Conservation (phyloP, 1,140 invertebrate species). For the Tetramorium simillimum region DNA sequence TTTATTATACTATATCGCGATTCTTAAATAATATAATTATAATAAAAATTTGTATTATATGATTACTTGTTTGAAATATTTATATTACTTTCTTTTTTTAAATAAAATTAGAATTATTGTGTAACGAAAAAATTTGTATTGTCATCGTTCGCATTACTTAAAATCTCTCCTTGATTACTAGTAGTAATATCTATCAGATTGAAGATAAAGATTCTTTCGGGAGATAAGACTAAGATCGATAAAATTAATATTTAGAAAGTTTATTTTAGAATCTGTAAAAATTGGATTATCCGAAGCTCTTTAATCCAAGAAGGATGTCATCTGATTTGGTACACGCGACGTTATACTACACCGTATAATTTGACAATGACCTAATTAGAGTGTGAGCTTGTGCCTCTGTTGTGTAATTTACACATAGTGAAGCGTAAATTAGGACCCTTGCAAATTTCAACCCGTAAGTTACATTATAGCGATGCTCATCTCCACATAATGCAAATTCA, state of each 20-base stretch:
- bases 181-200: not conserved
- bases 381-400: conserved; percentile 26
- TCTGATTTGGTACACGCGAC: conserved; percentile 1
- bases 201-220: conserved; percentile 2
- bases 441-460: conserved; percentile 49
- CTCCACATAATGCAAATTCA: conserved; percentile 38
- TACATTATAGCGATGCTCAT: conserved; percentile 42
- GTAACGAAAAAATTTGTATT: not conserved
- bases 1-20: not conserved
- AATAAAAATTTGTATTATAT: not conserved
- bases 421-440: conserved; percentile 49
- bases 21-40: not conserved
- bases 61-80: not conserved
- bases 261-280: conserved; percentile 12
- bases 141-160: not conserved
- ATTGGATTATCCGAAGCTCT: conserved; percentile 3
- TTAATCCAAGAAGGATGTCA: conserved; percentile 18
- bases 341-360: conserved; percentile 36
- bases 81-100: not conserved
- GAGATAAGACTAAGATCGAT: not conserved
- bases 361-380: conserved; percentile 54
- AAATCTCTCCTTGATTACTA: not conserved
- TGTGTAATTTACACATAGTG: conserved; percentile 49
- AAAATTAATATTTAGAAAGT: not conserved
- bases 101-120: not conserved